Conservation (phyloP, 1,140 invertebrate genomes). For the Anastrepha obliqua region DNA sequence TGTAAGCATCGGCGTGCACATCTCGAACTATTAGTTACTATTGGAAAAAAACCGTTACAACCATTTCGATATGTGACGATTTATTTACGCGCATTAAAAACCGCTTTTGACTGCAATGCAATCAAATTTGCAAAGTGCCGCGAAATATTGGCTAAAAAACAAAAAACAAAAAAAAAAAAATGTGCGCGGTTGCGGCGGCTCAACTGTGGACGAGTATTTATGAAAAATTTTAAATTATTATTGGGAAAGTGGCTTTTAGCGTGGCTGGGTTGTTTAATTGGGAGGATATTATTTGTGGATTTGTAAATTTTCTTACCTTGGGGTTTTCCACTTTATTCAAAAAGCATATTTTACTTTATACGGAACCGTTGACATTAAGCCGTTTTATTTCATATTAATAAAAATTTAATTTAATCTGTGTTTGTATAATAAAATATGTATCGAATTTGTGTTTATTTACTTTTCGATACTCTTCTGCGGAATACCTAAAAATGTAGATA, state of each 20-base stretch:
- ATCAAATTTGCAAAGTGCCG: constrained; percentile 40
- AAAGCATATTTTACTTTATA: too few relatives aligned
- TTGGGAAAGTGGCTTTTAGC: constrained; percentile 41
- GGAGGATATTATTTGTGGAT: not conserved
- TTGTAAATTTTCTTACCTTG: not conserved
- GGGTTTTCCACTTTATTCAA: too few relatives aligned
- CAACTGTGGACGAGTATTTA: not conserved
- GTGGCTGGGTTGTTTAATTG: constrained; percentile 19
- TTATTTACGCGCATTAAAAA: constrained; percentile 52
- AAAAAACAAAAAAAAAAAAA: not conserved
- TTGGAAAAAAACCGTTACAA: constrained; percentile 36
- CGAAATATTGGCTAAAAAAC: constrained; percentile 25
- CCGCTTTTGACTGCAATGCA: constrained; percentile 43
- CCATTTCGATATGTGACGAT: constrained; percentile 52
- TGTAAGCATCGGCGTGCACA: not conserved
- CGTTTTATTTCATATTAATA: too few relatives aligned
- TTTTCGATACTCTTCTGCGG: too few relatives aligned
- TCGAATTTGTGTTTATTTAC: too few relatives aligned
- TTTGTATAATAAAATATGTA: too few relatives aligned
- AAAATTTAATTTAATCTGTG: too few relatives aligned
- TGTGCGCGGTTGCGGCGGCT: not conserved
- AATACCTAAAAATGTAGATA: too few relatives aligned
- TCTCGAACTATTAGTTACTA: constrained; percentile 20
- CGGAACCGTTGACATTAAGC: too few relatives aligned
- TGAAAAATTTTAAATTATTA: constrained; percentile 15